Evolutionary conservation across 2,113 vertebrate species (phyloP).

Genomic region (Crotalus viridis): DNA sequence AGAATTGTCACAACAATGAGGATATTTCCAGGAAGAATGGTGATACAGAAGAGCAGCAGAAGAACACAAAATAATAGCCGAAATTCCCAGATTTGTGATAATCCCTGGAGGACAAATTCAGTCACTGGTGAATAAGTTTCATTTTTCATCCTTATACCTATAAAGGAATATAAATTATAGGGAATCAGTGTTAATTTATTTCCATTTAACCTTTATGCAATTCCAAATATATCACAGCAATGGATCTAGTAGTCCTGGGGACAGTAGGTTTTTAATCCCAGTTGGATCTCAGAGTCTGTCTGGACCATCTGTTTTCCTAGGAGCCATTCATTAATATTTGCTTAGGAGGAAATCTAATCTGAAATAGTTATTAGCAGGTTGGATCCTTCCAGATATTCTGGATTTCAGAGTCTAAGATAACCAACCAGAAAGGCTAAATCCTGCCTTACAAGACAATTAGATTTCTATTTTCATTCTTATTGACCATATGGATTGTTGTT

Average conservation of each 20-base stretch:
- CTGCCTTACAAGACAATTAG: background rate
- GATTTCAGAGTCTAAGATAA: background rate
- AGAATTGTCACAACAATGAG: slow-evolving; percentile 50
- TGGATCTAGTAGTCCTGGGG: background rate
- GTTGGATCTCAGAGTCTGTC: background rate
- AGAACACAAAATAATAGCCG: slow-evolving; percentile 53
- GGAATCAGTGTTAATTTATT: background rate
- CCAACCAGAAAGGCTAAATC: background rate
- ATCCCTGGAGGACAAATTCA: slow-evolving; percentile 48
- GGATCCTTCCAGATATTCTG: background rate
- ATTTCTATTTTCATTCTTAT: background rate
- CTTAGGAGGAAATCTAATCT: background rate
- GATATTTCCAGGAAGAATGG: slow-evolving; percentile 55
- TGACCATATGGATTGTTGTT: background rate
- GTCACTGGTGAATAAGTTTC: background rate
- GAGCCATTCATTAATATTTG: background rate
- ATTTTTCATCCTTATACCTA: background rate
- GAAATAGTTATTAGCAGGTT: background rate
- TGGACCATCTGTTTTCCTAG: background rate
- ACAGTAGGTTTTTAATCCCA: background rate
- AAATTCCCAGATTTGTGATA: slow-evolving; percentile 35
- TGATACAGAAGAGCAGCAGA: slow-evolving; percentile 48
- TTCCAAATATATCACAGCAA: background rate
- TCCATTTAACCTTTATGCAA: background rate
- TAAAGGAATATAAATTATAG: background rate